A percentile compares a stretch with the other conserved stretches of the same genome.
Conservation (phyloP, 2,888 invertebrate genomes). For the Gymnocheta viridis region DNA sequence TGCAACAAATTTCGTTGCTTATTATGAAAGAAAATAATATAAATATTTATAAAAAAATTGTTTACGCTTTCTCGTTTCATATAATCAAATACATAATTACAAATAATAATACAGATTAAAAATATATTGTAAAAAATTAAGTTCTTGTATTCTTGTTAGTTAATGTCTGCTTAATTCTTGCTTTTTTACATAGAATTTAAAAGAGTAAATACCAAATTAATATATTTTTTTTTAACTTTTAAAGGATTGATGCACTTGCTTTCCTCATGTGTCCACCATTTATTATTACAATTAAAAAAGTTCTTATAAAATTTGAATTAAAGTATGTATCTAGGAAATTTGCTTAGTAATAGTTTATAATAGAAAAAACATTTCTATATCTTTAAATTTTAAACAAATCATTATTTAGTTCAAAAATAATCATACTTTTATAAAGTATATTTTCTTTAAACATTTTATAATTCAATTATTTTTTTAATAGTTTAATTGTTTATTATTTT, state of each 20-base stretch:
- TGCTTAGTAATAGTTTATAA: slow-evolving; percentile 50
- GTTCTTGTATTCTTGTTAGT: slow-evolving; percentile 34
- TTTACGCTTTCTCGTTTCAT: slow-evolving; percentile 13
- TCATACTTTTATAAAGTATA: slow-evolving; percentile 64
- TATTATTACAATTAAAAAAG: slow-evolving; percentile 22
- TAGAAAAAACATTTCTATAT: slow-evolving; percentile 44
- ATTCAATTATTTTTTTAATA: slow-evolving; percentile 55
- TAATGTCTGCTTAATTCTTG: slow-evolving; percentile 8
- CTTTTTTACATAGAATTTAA: slow-evolving; percentile 9
- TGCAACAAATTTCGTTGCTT: background rate
- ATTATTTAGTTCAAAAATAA: slow-evolving; percentile 54
- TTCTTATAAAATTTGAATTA: slow-evolving; percentile 40
- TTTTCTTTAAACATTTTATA: slow-evolving; percentile 42
- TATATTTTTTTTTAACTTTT: slow-evolving; percentile 37
- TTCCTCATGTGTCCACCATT: slow-evolving; percentile 4
- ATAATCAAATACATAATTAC: slow-evolving; percentile 65
- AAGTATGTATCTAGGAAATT: slow-evolving; percentile 54
- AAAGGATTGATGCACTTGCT: slow-evolving; percentile 9
- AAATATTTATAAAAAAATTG: slow-evolving; percentile 3
- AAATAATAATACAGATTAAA: slow-evolving; percentile 68
- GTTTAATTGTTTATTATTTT: slow-evolving; percentile 51
- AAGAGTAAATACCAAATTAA: slow-evolving; percentile 42
- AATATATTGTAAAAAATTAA: slow-evolving; percentile 47
- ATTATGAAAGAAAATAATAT: slow-evolving; percentile 11
- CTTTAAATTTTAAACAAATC: slow-evolving; percentile 49